Conservation (phyloP, 2,888 invertebrate genomes). For the Boloria euphrosyne region DNA sequence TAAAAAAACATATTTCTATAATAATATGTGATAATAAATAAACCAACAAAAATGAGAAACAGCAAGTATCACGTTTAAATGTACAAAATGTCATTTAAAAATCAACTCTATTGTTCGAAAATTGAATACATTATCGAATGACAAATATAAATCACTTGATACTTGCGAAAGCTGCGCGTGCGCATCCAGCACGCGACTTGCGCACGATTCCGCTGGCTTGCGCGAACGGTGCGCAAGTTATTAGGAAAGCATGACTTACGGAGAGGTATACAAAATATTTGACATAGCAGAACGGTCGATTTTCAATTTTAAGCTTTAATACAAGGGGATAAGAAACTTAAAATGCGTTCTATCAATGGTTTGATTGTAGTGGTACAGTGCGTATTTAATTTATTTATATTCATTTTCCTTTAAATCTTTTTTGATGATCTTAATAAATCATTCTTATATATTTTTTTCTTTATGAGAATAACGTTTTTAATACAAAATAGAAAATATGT, state of each 20-base stretch:
- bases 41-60: too few relatives aligned
- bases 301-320: not conserved
- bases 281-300: not conserved
- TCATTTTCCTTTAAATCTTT: too few relatives aligned
- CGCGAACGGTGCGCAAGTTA: slow-evolving; percentile 78
- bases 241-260: slow-evolving; percentile 47
- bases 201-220: slow-evolving; percentile 75
- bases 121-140: not conserved
- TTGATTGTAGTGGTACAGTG: too few relatives aligned
- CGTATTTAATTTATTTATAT: too few relatives aligned
- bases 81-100: not conserved
- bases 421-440: too few relatives aligned
- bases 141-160: not conserved
- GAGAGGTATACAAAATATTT: not conserved
- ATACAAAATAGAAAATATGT: too few relatives aligned
- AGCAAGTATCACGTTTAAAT: not conserved
- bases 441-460: too few relatives aligned
- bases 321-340: not conserved
- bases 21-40: too few relatives aligned
- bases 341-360: too few relatives aligned
- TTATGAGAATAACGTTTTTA: too few relatives aligned
- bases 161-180: slow-evolving; percentile 52
- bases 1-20: too few relatives aligned
- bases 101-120: not conserved
- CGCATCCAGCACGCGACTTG: slow-evolving; percentile 64